These are phyloP conservation scores for Cygnus olor DNA, from an alignment of 2,797 vertebrate species.

Conservation along the genomic window DNA sequence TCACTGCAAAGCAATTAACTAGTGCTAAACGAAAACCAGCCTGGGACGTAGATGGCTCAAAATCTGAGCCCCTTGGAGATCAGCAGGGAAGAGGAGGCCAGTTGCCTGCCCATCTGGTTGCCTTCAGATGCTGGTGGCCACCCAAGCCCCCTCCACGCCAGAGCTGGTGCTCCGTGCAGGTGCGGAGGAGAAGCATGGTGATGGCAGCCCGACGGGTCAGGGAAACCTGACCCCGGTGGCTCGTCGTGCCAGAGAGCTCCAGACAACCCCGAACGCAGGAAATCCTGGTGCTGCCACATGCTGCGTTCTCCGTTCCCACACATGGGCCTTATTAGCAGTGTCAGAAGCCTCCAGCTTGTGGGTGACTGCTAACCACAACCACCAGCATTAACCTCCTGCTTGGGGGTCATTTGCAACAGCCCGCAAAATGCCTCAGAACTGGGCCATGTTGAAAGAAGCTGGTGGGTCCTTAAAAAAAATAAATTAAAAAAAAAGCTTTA, in stretches of 20 bases:
- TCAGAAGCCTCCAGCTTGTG: constrained; percentile 56
- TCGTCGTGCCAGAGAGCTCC: not conserved
- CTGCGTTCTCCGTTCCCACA: not conserved
- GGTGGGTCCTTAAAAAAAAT: not conserved
- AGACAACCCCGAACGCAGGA: not conserved
- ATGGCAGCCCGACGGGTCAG: not conserved
- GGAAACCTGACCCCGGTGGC: not conserved
- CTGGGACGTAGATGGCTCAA: not conserved
- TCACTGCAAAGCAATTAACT: not conserved
- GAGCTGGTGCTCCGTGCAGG: accelerated
- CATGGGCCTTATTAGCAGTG: constrained; percentile 52
- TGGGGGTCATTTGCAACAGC: constrained; percentile 43
- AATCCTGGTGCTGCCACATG: constrained; percentile 60
- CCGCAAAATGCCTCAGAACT: constrained; percentile 6
- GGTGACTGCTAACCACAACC: constrained; percentile 51
- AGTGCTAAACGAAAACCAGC: not conserved
- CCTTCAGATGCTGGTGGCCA: not conserved
- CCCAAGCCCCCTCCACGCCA: not conserved
- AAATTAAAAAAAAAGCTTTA: not conserved
- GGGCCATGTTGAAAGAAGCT: constrained; percentile 43
- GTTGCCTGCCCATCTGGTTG: not conserved
- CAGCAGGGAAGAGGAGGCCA: accelerated
- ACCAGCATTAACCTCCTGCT: constrained; percentile 48
- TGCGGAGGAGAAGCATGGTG: accelerated
- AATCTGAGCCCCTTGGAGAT: not conserved